Base-by-base conservation (phyloP, 2,113 vertebrate genomes). In the Phylloscopus trochilus region DNA sequence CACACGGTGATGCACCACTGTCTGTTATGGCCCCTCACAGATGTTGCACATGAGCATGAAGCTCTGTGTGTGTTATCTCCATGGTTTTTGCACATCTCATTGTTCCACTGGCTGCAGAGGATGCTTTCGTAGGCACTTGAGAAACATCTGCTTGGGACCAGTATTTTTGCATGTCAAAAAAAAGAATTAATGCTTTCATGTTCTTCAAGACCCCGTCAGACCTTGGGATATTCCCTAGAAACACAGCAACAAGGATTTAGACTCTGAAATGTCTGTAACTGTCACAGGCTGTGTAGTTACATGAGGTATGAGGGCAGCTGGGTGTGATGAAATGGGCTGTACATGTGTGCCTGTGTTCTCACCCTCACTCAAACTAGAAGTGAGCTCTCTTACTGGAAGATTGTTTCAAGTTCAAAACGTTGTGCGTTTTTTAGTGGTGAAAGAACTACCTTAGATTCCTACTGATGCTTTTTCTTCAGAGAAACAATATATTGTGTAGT, bases 1-100 rank as follows among this genome's bases (percentile, higher is more conserved):
- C 2, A 11, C 8, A 8, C 0, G 0, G 37, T 3, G 53, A 43
- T 8, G 30, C 11, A 3, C 15, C 0, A 41, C 39, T 41, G 0
- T 1, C 0, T 8, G 10, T 23, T 2, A 0, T 19, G 77, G 41
- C 63, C 47, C 46, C 2, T 59, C 2, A 4, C n/a, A n/a, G 87
- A 5, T 60, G 30, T 39, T 24, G 37, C 51, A 12, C 0, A 0
- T 7, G 53, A 55, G 33, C 10, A 1, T 3, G 52, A 52, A 59
- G n/a, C 56, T 55, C 28, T 12, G 10, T 13, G 28, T 4, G 11
- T 12, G 20, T 15, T 33, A 33, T 49, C 68, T 56, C 44, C 47
- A 1, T 2, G 3, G 33, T 4, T 9, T 28, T 76, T 60, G 67
- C 30, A 2, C 5, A 1, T 33, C 62, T 37, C 15, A 35, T 43